Evolutionary conservation across 2,888 invertebrate genomes (phyloP).

Genomic region (Cryptosula pallasiana): DNA sequence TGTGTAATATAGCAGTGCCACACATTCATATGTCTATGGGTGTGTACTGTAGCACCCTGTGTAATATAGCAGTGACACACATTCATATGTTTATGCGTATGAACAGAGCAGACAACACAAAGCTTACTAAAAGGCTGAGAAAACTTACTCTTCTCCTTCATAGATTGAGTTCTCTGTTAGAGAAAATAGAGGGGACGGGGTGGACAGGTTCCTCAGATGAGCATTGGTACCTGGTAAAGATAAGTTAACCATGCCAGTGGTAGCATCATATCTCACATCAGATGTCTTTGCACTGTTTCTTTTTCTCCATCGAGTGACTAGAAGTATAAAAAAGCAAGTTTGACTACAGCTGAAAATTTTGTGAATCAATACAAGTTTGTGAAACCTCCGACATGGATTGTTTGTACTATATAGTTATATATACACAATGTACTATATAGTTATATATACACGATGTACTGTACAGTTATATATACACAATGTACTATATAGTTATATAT

Average conservation of each 20-base stretch:
- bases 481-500: background rate
- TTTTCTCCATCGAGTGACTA: background rate
- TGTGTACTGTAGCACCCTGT: background rate
- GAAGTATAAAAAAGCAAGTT: background rate
- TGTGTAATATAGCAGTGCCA: too few species aligned
- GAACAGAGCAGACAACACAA: too few species aligned
- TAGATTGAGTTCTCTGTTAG: constrained; percentile 11
- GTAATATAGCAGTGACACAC: too few species aligned
- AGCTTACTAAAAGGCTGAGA: too few species aligned
- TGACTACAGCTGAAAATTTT: too few species aligned
- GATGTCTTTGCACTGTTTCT: background rate
- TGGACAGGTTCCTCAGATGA: background rate
- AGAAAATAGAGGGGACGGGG: background rate
- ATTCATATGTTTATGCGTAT: too few species aligned
- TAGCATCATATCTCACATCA: constrained; percentile 16
- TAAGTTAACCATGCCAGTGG: background rate
- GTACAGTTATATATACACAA: background rate
- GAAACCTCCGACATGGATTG: too few species aligned
- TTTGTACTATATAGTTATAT: background rate
- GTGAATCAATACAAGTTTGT: too few species aligned
- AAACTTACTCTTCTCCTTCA: constrained; percentile 3
- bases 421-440: background rate
- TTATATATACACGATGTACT: background rate
- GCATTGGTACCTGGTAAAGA: background rate
- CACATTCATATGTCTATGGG: too few species aligned